Percentiles rank a stretch among this genome's conserved stretches.
phyloP scores from a whole-genome alignment of 2,888 invertebrate species.

The Habroteleia sp. region DNA sequence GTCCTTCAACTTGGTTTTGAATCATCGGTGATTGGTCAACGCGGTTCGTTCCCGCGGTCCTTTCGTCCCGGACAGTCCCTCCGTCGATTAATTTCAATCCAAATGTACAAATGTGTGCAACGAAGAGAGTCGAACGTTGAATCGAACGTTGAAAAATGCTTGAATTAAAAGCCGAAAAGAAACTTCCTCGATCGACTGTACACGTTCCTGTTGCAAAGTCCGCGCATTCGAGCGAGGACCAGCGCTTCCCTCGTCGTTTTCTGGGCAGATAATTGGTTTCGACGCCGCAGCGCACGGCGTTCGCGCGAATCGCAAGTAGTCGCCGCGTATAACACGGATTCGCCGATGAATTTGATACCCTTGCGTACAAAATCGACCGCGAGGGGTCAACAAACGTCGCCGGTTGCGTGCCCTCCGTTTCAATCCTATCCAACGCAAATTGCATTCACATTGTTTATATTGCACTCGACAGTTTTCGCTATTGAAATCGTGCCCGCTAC shows the following conservation, averaged over 20 bases:
- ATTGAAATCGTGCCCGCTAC: too few species aligned
- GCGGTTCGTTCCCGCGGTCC: neutral
- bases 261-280: conserved; percentile 60
- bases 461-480: conserved; percentile 29
- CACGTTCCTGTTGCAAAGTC: conserved; percentile 64
- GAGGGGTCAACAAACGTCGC: conserved; percentile 7
- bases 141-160: conserved; percentile 10
- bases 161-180: conserved; percentile 22
- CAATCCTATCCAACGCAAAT: conserved; percentile 7
- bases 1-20: conserved; percentile 45
- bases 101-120: conserved; percentile 10
- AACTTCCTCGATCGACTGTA: conserved; percentile 60
- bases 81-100: conserved; percentile 1
- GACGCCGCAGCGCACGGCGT: conserved; percentile 59
- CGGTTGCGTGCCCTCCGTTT: conserved; percentile 18
- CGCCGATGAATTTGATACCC: conserved; percentile 56
- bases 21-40: conserved; percentile 30
- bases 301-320: conserved; percentile 61
- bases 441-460: conserved; percentile 15
- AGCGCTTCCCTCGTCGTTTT: conserved; percentile 57
- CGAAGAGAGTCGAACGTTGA: conserved; percentile 6
- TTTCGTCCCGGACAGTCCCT: neutral
- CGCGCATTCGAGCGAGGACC: conserved; percentile 57
- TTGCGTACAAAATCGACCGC: conserved; percentile 33
- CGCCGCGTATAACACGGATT: conserved; percentile 61